Evolutionary conservation across 1,140 invertebrate genomes (phyloP).

Genomic region (Dendrolimus punctatus): DNA sequence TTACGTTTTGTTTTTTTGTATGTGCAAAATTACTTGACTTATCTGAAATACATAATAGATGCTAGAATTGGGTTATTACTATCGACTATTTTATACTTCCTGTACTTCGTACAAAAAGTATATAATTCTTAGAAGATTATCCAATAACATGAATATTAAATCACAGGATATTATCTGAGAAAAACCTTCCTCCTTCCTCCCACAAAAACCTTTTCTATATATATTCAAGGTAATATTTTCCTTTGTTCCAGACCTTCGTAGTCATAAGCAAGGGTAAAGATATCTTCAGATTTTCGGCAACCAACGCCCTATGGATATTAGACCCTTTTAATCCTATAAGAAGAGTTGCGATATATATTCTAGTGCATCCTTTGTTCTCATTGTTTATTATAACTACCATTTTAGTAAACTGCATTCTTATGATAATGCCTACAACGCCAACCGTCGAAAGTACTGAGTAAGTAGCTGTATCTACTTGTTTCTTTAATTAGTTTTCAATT

Average conservation of each 20-base stretch:
- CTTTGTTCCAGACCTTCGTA: conserved; percentile 93
- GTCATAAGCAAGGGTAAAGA: conserved; percentile 98
- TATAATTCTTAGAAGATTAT: no score
- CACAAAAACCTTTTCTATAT: no score
- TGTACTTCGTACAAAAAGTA: no score
- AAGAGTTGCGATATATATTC: conserved; percentile 96
- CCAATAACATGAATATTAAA: no score
- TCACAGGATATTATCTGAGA: no score
- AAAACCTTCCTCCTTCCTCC: no score
- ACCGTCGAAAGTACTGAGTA: conserved; percentile 97
- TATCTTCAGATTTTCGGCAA: conserved; percentile 98
- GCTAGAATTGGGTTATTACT: no score
- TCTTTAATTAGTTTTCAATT: conserved; percentile 4
- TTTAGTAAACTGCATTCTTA: conserved; percentile 97
- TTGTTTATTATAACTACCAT: conserved; percentile 98
- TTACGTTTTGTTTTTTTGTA: no score
- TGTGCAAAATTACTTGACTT: no score
- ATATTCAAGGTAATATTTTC: no score
- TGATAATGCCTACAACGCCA: conserved; percentile 96
- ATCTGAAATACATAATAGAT: no score
- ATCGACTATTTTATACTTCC: no score
- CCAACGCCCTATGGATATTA: conserved; percentile 94
- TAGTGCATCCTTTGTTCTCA: conserved; percentile 98
- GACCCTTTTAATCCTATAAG: conserved; percentile 98
- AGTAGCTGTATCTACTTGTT: conserved; percentile 70